Evolutionary conservation across 1,140 invertebrate species (phyloP), one percentile per base, ranked within the genome.

Genomic region (Pseudomyrmex pallidus): DNA sequence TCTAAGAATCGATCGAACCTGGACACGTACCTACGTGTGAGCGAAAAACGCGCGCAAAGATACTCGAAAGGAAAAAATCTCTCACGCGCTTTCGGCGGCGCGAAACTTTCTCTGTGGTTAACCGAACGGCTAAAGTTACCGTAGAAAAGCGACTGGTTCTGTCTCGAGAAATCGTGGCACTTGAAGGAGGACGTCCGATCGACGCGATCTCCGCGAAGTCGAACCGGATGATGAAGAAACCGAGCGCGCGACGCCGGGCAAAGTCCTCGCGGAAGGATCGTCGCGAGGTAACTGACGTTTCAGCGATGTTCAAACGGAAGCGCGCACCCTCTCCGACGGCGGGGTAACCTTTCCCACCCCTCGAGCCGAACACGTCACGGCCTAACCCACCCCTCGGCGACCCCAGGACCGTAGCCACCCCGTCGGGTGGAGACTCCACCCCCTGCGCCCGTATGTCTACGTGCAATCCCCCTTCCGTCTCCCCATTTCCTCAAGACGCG

Each of bases 241-340:
- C 57, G 44, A 52, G 44, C 15, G 10, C 25, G 52, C 57, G 63
- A 25, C 50, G 5, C 35, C 78, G 87, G 56, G 10, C 22, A 70
- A 87, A 90, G 86, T 92, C 91, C 90, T 92, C 91, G 90, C 92
- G 91, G 91, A 89, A 89, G 89, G 91, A 91, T 92, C 87, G 91
- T 93, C 91, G 92, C 92, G 91, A 92, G 91, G 90, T 93, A 91
- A 93, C 92, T 93, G 91, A 89, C 90, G 92, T 90, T 86, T 89
- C 77, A 76, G 76, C 87, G 83, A 90, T 90, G 90, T 91, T 91
- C 87, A 89, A 87, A 89, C 72, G 83, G 89, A 90, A 88, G 85
- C 91, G 90, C 91, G 90, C 91, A 92, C 91, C 91, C 90, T 89
- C 88, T 84, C 74, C 68, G 67, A 48, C 84, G 61, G 66, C 66